phyloP scores from a whole-genome alignment of 2,113 vertebrate species.

The Tringa solitaria region DNA sequence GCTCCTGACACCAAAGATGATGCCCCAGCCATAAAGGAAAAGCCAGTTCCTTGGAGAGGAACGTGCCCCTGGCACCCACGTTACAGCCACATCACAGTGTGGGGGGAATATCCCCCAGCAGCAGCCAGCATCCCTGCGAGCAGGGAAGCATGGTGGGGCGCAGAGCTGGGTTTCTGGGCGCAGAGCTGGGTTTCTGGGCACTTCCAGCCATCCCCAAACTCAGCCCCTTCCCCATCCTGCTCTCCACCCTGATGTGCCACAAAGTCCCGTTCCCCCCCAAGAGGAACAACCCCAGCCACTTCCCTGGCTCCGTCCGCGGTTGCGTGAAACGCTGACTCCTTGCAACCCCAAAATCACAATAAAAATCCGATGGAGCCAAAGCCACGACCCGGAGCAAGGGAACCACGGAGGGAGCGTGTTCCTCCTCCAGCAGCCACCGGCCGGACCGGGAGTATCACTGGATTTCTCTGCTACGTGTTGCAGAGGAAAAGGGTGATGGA shows the following conservation, averaged over 20 bases:
- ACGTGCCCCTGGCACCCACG: not conserved
- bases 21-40: not conserved
- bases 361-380: not conserved
- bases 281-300: not conserved
- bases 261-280: not conserved
- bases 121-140: fast-evolving
- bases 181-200: not conserved
- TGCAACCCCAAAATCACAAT: conserved; percentile 15
- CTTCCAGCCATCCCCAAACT: not conserved
- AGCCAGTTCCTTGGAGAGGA: not conserved
- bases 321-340: not conserved
- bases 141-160: not conserved
- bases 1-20: not conserved
- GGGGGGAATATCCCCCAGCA: not conserved
- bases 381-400: not conserved
- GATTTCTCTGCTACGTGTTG: conserved; percentile 34
- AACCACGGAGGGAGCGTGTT: not conserved
- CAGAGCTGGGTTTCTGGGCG: not conserved
- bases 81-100: not conserved
- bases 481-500: conserved; percentile 19
- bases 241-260: not conserved
- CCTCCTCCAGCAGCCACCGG: not conserved
- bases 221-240: not conserved
- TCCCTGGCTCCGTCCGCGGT: not conserved
- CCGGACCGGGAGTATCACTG: not conserved